A percentile compares a stretch with the other conserved stretches of the same genome.
Evolutionary conservation across 2,888 invertebrate species (phyloP).

Genomic region (Drosophila subsilvestris): DNA sequence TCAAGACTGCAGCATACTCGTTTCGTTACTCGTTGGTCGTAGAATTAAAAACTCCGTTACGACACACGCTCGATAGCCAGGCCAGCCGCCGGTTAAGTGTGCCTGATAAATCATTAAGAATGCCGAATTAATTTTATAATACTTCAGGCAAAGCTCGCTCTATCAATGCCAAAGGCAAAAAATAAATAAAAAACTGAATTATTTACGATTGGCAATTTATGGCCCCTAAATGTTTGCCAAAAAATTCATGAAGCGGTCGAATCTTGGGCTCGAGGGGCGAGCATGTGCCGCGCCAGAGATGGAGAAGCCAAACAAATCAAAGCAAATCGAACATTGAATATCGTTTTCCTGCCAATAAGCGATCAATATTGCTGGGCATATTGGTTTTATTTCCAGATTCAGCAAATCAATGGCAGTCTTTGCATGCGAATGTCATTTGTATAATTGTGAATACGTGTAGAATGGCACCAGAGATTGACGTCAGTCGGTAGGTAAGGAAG

Average conservation of each 20-base stretch:
- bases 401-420: constrained; percentile 4
- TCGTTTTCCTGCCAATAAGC: constrained; percentile 39
- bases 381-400: constrained; percentile 27
- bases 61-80: constrained; percentile 21
- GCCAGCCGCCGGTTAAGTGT: constrained; percentile 25
- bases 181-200: constrained; percentile 31
- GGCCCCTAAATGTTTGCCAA: constrained; percentile 55
- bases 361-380: constrained; percentile 21
- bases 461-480: constrained; percentile 30
- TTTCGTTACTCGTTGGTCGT: constrained; percentile 21
- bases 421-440: constrained; percentile 34
- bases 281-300: constrained; percentile 31
- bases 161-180: constrained; percentile 51
- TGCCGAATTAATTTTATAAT: constrained; percentile 40
- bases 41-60: constrained; percentile 38
- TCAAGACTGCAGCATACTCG: constrained; percentile 36
- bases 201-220: constrained; percentile 48
- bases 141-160: constrained; percentile 13
- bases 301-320: constrained; percentile 14
- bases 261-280: not conserved
- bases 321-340: constrained; percentile 8
- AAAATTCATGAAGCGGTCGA: constrained; percentile 24
- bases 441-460: constrained; percentile 24
- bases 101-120: constrained; percentile 43
- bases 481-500: constrained; percentile 30